Conservation (phyloP, 2,797 vertebrate species). For the Rhabdomys pumilio region DNA sequence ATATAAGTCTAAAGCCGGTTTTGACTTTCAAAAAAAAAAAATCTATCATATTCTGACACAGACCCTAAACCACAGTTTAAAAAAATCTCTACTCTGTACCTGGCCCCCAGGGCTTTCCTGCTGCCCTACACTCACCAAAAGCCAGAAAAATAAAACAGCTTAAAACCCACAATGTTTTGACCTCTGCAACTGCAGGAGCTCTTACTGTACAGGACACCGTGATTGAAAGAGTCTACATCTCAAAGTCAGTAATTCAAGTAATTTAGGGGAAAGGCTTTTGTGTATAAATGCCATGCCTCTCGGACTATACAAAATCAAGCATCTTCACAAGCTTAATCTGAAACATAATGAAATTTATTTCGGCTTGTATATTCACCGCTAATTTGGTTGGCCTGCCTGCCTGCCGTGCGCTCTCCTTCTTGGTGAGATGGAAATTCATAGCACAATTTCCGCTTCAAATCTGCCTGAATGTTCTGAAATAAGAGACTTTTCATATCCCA, state of each 20-base stretch:
- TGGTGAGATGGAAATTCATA: conserved; percentile 69
- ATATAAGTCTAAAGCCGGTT: conserved; percentile 59
- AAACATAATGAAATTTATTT: conserved; percentile 25
- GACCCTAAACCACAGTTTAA: conserved; percentile 32
- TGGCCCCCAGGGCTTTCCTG: neutral
- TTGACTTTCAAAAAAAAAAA: conserved; percentile 68
- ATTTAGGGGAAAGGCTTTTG: conserved; percentile 19
- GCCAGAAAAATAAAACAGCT: conserved; percentile 50
- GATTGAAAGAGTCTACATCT: conserved; percentile 42
- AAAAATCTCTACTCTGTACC: neutral
- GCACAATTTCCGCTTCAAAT: conserved; percentile 73
- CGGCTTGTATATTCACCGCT: neutral
- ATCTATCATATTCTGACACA: conserved; percentile 47
- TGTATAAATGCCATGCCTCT: conserved; percentile 21
- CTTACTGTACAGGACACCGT: neutral
- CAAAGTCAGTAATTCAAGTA: conserved; percentile 11
- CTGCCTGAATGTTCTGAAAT: conserved; percentile 76
- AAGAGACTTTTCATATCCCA: conserved; percentile 77
- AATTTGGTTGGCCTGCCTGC: conserved; percentile 8
- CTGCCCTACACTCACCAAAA: neutral
- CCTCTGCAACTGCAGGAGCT: neutral
- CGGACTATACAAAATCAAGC: conserved; percentile 31
- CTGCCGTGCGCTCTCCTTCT: neutral
- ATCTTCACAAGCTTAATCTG: conserved; percentile 30
- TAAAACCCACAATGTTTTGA: neutral